Base-by-base conservation (phyloP, 2,888 invertebrate species). In the Mesoligia furuncula region DNA sequence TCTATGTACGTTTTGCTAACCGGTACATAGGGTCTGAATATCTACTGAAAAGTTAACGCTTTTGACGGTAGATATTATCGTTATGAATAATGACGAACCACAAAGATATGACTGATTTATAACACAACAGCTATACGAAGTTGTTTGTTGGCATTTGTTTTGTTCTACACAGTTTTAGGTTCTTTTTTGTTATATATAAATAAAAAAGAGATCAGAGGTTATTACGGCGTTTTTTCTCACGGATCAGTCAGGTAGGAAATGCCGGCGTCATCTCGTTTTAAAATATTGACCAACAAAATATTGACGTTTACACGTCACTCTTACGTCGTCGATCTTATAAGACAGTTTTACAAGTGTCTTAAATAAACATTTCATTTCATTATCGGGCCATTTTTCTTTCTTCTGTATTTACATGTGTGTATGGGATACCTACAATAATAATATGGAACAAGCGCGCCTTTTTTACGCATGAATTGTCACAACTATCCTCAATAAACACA, bases 91-190 rank as follows among this genome's bases (percentile, higher is more conserved):
- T 61, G 61, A 51, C n/a, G 20, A 20, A 42, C 13, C 15, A 61
- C 48, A 67, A 77, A 42, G 31, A 77, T n/a, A 59, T 31, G 36
- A 76, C 24, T 66, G 9, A 59, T 51, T 6, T 9, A 36, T 45
- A n/a, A 13, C 13, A 31, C 13, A 31, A 42, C 39, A 42, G 24
- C 11, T 17, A 42, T 51, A 15, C 6, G 31, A 51, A 27, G 11
- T 36, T 5, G 15, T 7, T 24, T 24, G 31, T n/a, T 20, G 31
- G 13, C 6, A 66, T 20, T 45, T 57, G 1, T 57, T 36, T n/a
- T 4, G 17, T 17, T 61, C 27, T 31, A 61, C 27, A 8, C 6
- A n/a, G 15, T 20, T 72, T 45, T 62, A 6, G 9, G 9, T 24
- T 11, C 4, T 27, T 24, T 27, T 45, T 7, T 27, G 42, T 11